A percentile compares a stretch with the other conserved stretches of the same genome.
phyloP scores from a whole-genome alignment of 2,113 vertebrate species.

The Ursus arctos region DNA sequence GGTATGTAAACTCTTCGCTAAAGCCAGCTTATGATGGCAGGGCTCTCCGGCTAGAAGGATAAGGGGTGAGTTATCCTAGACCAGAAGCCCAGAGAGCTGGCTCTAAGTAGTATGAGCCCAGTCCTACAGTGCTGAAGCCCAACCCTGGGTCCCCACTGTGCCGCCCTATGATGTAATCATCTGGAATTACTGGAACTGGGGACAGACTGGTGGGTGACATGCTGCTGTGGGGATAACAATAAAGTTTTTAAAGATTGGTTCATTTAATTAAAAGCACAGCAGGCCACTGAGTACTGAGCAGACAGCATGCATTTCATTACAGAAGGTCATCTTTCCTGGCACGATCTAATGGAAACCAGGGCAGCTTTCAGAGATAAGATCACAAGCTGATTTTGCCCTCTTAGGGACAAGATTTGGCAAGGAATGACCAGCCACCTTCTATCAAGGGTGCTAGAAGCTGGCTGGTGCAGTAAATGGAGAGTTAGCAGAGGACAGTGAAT shows the following conservation, averaged over 20 bases:
- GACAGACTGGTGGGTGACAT: not conserved
- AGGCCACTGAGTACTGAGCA: not conserved
- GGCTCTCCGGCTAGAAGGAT: not conserved
- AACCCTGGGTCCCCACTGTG: not conserved
- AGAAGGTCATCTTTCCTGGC: not conserved
- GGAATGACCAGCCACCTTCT: not conserved
- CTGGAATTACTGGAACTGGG: not conserved
- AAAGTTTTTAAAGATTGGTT: not conserved
- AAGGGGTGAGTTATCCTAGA: not conserved
- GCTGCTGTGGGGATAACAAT: not conserved
- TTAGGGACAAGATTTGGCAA: not conserved
- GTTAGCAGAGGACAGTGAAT: not conserved
- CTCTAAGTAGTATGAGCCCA: not conserved
- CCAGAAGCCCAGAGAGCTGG: not conserved
- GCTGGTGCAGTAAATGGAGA: not conserved
- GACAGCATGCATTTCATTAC: not conserved
- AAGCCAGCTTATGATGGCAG: not conserved
- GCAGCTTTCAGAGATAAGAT: not conserved
- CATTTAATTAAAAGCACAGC: constrained; percentile 55
- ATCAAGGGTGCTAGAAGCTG: not conserved
- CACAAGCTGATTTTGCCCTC: not conserved
- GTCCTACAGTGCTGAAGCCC: not conserved
- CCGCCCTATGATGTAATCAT: not conserved
- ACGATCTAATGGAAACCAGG: not conserved
- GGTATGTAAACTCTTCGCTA: not conserved